Percentiles rank a stretch among this genome's conserved stretches.
Conservation (phyloP, 2,797 vertebrate genomes). For the Paguma larvata region DNA sequence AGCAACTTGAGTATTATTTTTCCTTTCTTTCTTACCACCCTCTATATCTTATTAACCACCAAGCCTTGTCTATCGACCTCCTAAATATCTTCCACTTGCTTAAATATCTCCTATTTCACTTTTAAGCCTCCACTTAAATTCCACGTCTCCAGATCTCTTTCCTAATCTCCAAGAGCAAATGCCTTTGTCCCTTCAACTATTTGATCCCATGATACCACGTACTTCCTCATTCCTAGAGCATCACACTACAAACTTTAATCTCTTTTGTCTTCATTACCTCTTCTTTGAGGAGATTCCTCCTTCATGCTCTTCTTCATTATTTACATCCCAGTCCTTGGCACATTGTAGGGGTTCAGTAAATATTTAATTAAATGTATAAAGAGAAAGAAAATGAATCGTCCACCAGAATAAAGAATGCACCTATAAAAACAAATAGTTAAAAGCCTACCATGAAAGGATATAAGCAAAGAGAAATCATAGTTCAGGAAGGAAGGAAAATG, state of each 20-base stretch:
- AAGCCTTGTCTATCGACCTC: neutral
- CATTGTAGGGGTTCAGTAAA: constrained; percentile 36
- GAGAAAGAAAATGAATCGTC: constrained; percentile 22
- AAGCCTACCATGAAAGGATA: neutral
- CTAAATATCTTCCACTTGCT: neutral
- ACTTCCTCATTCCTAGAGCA: neutral
- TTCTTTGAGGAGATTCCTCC: neutral
- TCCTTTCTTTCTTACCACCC: neutral
- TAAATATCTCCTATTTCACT: neutral
- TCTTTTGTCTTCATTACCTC: neutral
- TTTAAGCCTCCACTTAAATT: neutral
- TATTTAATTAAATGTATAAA: neutral
- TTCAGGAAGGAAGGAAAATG: neutral
- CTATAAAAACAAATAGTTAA: neutral
- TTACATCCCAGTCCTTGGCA: neutral
- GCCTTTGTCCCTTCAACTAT: neutral
- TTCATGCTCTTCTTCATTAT: neutral
- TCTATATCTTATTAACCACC: neutral
- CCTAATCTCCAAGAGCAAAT: neutral
- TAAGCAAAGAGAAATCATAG: neutral
- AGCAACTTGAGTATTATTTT: neutral
- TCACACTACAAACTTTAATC: neutral
- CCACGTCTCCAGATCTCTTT: neutral
- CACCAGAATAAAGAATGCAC: neutral
- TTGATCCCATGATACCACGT: neutral